phyloP scores from a whole-genome alignment of 2,797 vertebrate genomes.

The Macrochelys suwanniensis region DNA sequence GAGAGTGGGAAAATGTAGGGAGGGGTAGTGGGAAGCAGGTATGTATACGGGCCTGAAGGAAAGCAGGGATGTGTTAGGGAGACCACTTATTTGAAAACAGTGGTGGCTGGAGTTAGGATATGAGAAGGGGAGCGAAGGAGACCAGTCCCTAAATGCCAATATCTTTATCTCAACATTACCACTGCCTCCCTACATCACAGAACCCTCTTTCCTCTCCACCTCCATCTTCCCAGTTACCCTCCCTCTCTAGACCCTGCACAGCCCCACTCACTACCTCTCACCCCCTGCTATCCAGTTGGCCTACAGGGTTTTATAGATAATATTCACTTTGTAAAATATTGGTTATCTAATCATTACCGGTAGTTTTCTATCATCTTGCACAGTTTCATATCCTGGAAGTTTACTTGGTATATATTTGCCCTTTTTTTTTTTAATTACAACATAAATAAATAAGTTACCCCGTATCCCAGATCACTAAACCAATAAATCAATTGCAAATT shows the following conservation, averaged over 20 bases:
- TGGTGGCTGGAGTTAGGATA: neutral
- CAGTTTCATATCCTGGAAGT: neutral
- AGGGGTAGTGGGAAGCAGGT: neutral
- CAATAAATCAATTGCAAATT: neutral
- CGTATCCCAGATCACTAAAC: neutral
- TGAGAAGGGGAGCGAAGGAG: neutral
- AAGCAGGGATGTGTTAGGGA: neutral
- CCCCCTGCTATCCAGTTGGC: neutral
- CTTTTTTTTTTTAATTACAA: neutral
- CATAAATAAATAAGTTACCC: neutral
- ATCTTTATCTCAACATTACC: neutral
- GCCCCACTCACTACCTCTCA: too few species aligned
- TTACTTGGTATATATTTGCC: fast-evolving
- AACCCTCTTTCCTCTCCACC: too few species aligned
- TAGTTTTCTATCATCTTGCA: neutral
- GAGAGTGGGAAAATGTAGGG: neutral
- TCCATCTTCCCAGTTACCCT: neutral
- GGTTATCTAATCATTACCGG: neutral
- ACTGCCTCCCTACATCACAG: neutral
- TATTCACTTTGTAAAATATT: neutral
- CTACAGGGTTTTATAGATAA: neutral
- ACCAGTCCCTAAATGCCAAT: neutral
- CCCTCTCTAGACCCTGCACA: neutral
- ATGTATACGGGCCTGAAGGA: neutral
- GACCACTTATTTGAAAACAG: neutral